phyloP scores from a whole-genome alignment of 2,888 invertebrate species.

The Pantelozetes paolii region DNA sequence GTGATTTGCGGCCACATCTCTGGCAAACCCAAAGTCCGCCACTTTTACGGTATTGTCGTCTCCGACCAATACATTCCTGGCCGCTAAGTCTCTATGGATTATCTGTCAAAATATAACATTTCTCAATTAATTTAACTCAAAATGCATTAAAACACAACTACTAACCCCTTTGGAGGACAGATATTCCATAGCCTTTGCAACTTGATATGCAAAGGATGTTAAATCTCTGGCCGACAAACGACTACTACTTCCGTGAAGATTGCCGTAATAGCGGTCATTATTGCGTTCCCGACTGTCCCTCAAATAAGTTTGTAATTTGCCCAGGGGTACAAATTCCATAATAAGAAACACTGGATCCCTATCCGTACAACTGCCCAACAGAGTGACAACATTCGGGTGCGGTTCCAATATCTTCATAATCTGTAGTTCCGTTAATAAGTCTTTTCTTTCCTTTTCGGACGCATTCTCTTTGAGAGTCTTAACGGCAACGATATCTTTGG shows the following conservation, averaged over 20 bases:
- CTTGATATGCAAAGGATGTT: slow-evolving; percentile 73
- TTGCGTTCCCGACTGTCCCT: slow-evolving; percentile 59
- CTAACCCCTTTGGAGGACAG: slow-evolving; percentile 72
- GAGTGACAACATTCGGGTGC: slow-evolving; percentile 74
- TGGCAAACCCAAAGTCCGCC: slow-evolving; percentile 80
- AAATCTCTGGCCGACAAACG: slow-evolving; percentile 65
- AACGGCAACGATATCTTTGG: slow-evolving; percentile 75
- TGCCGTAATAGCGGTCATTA: slow-evolving; percentile 71
- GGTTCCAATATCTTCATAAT: slow-evolving; percentile 78
- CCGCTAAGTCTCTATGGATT: slow-evolving; percentile 77
- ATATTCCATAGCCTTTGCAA: slow-evolving; percentile 79
- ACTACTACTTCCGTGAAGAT: slow-evolving; percentile 59
- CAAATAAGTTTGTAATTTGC: slow-evolving; percentile 65
- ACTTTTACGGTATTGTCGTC: slow-evolving; percentile 82
- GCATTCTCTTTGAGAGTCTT: slow-evolving; percentile 74
- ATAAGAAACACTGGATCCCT: slow-evolving; percentile 75
- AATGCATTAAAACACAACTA: slow-evolving; percentile 43
- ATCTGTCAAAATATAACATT: slow-evolving; percentile 59
- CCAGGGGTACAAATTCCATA: slow-evolving; percentile 81
- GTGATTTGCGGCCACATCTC: slow-evolving; percentile 65
- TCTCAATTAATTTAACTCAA: not conserved
- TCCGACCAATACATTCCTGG: slow-evolving; percentile 74
- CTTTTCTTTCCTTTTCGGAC: slow-evolving; percentile 71
- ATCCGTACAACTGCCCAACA: slow-evolving; percentile 76
- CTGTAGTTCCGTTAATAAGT: slow-evolving; percentile 66